Percentiles rank a stretch among this genome's conserved stretches.
phyloP scores from a whole-genome alignment of 2,888 invertebrate genomes.

The Tetranychus piercei region DNA sequence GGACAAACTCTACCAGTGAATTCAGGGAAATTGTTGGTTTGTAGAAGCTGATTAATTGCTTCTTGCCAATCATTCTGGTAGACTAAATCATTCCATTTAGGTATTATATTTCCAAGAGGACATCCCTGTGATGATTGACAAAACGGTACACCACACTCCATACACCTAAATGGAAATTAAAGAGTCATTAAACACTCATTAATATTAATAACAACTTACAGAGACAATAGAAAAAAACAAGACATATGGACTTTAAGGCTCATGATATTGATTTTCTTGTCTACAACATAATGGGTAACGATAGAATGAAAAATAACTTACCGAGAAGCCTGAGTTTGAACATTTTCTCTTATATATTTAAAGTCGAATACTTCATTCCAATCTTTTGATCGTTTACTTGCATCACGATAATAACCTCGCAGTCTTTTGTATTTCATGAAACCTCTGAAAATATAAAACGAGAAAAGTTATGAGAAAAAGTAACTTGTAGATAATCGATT shows the following conservation, averaged over 20 bases:
- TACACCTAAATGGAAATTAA: slow-evolving; percentile 42
- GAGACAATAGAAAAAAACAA: not conserved
- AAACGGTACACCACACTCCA: slow-evolving; percentile 99
- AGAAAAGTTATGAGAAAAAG: not conserved
- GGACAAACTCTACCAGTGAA: slow-evolving; percentile 66
- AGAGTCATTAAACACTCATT: slow-evolving; percentile 11
- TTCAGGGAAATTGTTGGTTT: slow-evolving; percentile 98
- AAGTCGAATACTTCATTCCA: slow-evolving; percentile 94
- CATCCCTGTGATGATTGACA: slow-evolving; percentile 89
- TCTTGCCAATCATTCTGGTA: slow-evolving; percentile 81
- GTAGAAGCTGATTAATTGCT: slow-evolving; percentile 72
- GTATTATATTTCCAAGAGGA: slow-evolving; percentile 92
- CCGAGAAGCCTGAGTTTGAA: slow-evolving; percentile 71
- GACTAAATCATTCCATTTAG: slow-evolving; percentile 96
- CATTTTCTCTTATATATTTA: slow-evolving; percentile 56
- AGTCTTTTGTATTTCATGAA: slow-evolving; percentile 92
- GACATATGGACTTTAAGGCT: not conserved
- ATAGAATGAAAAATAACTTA: slow-evolving; percentile 17
- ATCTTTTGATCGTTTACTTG: slow-evolving; percentile 65
- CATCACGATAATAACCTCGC: slow-evolving; percentile 61
- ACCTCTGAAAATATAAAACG: slow-evolving; percentile 41
- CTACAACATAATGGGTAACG: not conserved
- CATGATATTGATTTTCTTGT: too few species aligned
- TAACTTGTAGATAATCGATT: slow-evolving; percentile 22
- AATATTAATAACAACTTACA: not conserved